Conservation (phyloP, 2,113 vertebrate genomes). For the Salvelinus sp. region DNA sequence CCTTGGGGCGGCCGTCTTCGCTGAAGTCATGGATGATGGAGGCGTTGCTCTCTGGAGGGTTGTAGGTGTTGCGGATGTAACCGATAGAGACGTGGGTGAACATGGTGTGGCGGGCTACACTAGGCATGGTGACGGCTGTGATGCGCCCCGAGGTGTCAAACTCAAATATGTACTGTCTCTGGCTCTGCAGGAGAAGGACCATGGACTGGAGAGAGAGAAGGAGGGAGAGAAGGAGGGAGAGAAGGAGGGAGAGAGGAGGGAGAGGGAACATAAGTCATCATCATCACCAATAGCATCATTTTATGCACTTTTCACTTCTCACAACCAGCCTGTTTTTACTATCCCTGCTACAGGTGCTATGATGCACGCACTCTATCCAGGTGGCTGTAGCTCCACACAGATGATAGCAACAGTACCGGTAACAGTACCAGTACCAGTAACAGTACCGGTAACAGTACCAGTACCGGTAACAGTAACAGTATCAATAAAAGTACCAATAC, state of each 20-base stretch:
- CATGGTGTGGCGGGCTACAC: slow-evolving; percentile 96
- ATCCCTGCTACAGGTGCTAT: too few relatives aligned
- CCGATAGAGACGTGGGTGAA: slow-evolving; percentile 93
- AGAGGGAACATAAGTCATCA: neutral
- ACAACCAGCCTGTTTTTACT: slow-evolving; percentile 1
- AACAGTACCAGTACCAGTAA: too few relatives aligned
- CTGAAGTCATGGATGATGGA: slow-evolving; percentile 96
- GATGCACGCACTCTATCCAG: neutral
- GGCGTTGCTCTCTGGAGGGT: slow-evolving; percentile 95
- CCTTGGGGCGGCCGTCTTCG: slow-evolving; percentile 90
- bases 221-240: slow-evolving; percentile 25
- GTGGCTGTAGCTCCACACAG: too few relatives aligned
- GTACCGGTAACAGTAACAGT: too few relatives aligned
- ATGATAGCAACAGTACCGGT: neutral
- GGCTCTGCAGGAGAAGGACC: slow-evolving; percentile 96
- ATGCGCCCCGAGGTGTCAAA: slow-evolving; percentile 90
- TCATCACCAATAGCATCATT: neutral
- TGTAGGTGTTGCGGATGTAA: slow-evolving; percentile 97
- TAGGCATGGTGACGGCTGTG: slow-evolving; percentile 96
- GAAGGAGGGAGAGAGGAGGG: neutral
- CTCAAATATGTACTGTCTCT: slow-evolving; percentile 96
- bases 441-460: too few relatives aligned
- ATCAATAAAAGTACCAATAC: accelerated
- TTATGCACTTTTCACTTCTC: too few relatives aligned
- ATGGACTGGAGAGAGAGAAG: slow-evolving; percentile 79